Percentiles rank a stretch among this genome's conserved stretches.
Evolutionary conservation across 2,888 invertebrate genomes (phyloP).

Genomic region (Orchesella flavescens): DNA sequence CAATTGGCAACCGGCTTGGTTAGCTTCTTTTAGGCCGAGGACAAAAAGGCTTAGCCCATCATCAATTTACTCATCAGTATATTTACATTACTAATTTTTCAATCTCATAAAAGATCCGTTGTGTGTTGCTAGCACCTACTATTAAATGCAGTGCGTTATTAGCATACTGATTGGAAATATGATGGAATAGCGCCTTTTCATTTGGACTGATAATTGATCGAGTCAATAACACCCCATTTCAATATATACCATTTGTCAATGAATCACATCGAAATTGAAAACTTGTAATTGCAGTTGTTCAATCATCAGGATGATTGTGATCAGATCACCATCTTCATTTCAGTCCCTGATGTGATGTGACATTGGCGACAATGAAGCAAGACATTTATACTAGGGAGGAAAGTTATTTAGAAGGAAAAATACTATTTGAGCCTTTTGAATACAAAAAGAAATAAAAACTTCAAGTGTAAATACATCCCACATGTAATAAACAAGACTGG

Average conservation of each 20-base stretch:
- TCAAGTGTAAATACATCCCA: too few relatives aligned
- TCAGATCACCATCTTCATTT: too few relatives aligned
- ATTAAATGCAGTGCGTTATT: not conserved
- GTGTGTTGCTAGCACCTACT: not conserved
- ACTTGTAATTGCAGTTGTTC: not conserved
- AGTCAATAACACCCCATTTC: slow-evolving; percentile 52
- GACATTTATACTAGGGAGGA: too few relatives aligned
- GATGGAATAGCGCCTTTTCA: not conserved
- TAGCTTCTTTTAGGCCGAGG: slow-evolving; percentile 18
- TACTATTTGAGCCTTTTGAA: too few relatives aligned
- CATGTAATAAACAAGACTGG: too few relatives aligned
- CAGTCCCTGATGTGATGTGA: too few relatives aligned
- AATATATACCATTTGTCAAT: too few relatives aligned
- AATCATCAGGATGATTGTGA: not conserved
- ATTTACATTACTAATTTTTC: too few relatives aligned
- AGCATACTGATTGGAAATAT: not conserved
- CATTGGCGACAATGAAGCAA: not conserved
- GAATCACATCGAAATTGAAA: not conserved
- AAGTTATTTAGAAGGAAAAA: too few relatives aligned
- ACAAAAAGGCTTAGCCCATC: not conserved
- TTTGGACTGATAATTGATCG: slow-evolving; percentile 41
- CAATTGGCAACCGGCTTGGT: not conserved
- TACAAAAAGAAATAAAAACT: too few relatives aligned
- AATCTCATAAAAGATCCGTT: too few relatives aligned
- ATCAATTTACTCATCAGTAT: too few relatives aligned